These are phyloP conservation scores for Meteorus colon DNA, from an alignment of 2,888 invertebrate genomes.

Conservation along the genomic window DNA sequence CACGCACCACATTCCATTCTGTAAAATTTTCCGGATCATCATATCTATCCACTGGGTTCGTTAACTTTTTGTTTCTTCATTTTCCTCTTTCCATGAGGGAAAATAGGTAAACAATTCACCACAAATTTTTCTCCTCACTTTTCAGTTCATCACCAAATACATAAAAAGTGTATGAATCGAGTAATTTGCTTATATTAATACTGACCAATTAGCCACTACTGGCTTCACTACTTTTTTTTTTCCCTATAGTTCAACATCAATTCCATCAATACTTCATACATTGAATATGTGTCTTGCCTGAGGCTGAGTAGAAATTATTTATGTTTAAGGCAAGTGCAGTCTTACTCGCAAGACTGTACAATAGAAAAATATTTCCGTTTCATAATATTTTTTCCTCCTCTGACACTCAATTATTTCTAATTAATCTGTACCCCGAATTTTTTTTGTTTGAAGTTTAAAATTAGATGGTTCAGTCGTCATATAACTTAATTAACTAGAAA, in stretches of 20 bases:
- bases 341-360: constrained; percentile 56
- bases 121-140: background rate
- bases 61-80: background rate
- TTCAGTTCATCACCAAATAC: background rate
- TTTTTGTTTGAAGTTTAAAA: constrained; percentile 1
- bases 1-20: background rate
- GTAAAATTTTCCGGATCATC: background rate
- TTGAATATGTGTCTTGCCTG: constrained; percentile 28
- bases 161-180: background rate
- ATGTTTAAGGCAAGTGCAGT: constrained; percentile 61
- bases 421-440: constrained; percentile 17
- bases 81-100: background rate
- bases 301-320: constrained; percentile 47
- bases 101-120: constrained; percentile 13
- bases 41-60: background rate
- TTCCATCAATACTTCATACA: constrained; percentile 36
- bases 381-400: constrained; percentile 12
- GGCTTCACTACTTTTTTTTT: constrained; percentile 22
- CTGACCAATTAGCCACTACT: constrained; percentile 42
- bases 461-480: background rate
- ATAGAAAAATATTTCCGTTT: constrained; percentile 62
- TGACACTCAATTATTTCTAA: constrained; percentile 12
- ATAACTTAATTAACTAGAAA: background rate
- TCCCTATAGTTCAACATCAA: constrained; percentile 31
- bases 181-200: constrained; percentile 35